Evolutionary conservation across 2,888 invertebrate genomes (phyloP), one percentile per base, ranked within the genome.

Genomic region (Erebia palarica): DNA sequence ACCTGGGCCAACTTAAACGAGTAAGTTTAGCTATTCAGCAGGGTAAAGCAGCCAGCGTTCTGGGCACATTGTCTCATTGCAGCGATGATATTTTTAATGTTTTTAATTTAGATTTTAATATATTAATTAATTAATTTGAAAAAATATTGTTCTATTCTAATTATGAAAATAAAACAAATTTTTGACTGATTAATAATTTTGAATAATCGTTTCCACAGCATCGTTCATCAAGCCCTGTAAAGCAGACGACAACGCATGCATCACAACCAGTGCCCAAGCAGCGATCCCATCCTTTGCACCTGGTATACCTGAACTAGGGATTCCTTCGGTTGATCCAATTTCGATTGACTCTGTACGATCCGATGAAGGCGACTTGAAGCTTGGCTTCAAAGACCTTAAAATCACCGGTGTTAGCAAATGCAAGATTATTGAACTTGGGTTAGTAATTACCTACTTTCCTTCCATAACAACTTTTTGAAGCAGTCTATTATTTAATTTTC

Each of bases 211-310:
- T 44, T n/a, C 75, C 74, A 13, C 74, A 84, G 84, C 65, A 5
- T 71, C 80, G 0, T 83, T 81, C 71, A 79, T 85, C 64, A 81
- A 76, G 7, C 81, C 81, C 53, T 86, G 86, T 70, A 74, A 76
- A 49, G 36, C 63, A 7, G 65, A 68, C 3, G 85, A 85, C 69
- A 71, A 69, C 0, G 73, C 71, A 4, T 85, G 87, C 65, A 27
- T 82, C 0, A 63, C 76, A 8, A 18, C 73, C 4, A 82, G 82
- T 11, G 64, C 81, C 0, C 71, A 77, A 9, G 76, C 68, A 4
- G 82, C 80, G 0, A 0, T 84, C 4, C 77, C 78, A 3, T 3
- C 68, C 49, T 0, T 87, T 0, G 57, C 70, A 0, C 27, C 65
- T 0, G 86, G 87, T 3, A 49, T 81, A 0, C 75, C 78, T 1